A percentile compares a stretch with the other conserved stretches of the same genome.
Conservation (phyloP, 2,888 invertebrate genomes). For the Pristionchus arcanus region DNA sequence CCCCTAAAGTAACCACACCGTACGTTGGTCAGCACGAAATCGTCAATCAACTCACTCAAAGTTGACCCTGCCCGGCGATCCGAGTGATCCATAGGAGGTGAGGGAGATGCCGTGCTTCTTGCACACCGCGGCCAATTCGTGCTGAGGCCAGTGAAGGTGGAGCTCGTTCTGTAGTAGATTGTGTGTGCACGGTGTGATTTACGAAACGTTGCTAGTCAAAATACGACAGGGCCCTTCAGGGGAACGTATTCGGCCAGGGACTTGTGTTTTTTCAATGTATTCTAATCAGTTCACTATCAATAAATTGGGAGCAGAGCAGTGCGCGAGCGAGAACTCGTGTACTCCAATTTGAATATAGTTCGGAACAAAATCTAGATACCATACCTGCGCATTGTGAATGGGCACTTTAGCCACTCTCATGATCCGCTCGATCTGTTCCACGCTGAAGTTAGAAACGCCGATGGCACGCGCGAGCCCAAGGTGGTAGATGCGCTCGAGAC, state of each 20-base stretch:
- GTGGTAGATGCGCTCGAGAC: slow-evolving; percentile 82
- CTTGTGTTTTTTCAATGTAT: too few species aligned
- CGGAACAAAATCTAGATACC: background rate
- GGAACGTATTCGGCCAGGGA: too few species aligned
- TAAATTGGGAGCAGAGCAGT: too few species aligned
- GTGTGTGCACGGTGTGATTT: background rate
- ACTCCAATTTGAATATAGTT: too few species aligned
- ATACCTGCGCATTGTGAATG: slow-evolving; percentile 83
- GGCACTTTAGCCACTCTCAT: slow-evolving; percentile 66
- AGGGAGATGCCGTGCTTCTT: slow-evolving; percentile 84
- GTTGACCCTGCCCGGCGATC: slow-evolving; percentile 77
- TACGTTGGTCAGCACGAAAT: too few species aligned
- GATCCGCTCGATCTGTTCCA: slow-evolving; percentile 86
- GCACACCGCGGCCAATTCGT: slow-evolving; percentile 83
- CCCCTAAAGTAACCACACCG: too few species aligned
- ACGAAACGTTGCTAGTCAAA: too few species aligned
- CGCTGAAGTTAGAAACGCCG: slow-evolving; percentile 90
- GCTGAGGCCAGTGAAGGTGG: slow-evolving; percentile 88
- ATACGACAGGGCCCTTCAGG: too few species aligned
- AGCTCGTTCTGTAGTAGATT: slow-evolving; percentile 86
- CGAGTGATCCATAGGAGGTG: slow-evolving; percentile 80
- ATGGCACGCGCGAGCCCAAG: slow-evolving; percentile 87
- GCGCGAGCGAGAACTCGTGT: too few species aligned
- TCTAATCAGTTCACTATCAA: too few species aligned
- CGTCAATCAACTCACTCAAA: slow-evolving; percentile 62